These are phyloP conservation scores for Mesoligia furuncula DNA, from an alignment of 2,888 invertebrate species.

Conservation along the genomic window DNA sequence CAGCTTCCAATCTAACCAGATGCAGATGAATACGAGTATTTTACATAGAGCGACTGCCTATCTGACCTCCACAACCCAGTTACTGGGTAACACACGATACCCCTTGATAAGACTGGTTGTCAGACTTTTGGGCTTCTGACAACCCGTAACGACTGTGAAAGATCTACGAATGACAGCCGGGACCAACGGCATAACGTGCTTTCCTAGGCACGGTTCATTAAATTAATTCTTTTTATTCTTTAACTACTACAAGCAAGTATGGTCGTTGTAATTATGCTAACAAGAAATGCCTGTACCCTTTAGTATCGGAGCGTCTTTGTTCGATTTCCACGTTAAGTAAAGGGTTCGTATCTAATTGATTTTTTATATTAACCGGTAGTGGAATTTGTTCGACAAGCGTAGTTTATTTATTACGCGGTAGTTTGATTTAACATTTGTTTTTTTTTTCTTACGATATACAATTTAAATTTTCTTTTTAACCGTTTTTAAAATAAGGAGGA, in stretches of 20 bases:
- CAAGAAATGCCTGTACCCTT: slow-evolving; percentile 35
- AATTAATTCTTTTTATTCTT: slow-evolving; percentile 6
- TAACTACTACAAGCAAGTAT: neutral
- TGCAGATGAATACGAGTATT: neutral
- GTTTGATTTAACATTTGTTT: neutral
- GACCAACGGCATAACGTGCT: neutral
- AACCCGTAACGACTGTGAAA: neutral
- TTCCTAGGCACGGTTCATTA: neutral
- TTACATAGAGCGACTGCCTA: neutral
- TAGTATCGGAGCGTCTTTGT: slow-evolving; percentile 28
- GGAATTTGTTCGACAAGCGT: slow-evolving; percentile 20
- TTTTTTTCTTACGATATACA: neutral
- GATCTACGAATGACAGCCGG: neutral
- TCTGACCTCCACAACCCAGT: neutral
- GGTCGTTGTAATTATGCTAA: slow-evolving; percentile 26
- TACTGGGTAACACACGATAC: neutral
- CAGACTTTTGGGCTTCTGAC: neutral
- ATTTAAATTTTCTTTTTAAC: too few species aligned
- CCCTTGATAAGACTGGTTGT: neutral
- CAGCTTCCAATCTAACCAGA: neutral
- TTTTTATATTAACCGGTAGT: slow-evolving; percentile 15
- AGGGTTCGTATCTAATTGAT: slow-evolving; percentile 31
- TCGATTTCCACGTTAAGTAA: slow-evolving; percentile 20
- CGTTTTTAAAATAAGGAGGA: too few species aligned
- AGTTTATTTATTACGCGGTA: slow-evolving; percentile 23